These are phyloP conservation scores for Tragulus kanchil DNA, from an alignment of 2,113 vertebrate genomes.

Conservation along the genomic window DNA sequence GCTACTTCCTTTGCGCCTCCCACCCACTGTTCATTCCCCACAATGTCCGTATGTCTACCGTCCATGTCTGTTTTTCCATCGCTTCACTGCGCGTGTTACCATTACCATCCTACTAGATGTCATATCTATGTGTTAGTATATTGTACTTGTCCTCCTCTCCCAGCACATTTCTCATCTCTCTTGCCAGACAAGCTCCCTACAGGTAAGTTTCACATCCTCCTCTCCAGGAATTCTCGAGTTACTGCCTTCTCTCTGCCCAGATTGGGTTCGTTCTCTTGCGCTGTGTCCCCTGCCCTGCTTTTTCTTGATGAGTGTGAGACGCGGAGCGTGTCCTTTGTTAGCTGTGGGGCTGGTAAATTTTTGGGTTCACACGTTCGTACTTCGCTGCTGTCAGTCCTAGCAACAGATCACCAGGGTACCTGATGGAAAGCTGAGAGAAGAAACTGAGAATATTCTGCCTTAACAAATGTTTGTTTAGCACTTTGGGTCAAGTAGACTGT, in stretches of 20 bases:
- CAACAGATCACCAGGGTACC: neutral
- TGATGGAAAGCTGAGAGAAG: neutral
- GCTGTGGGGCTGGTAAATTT: too few species aligned
- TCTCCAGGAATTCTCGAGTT: too few species aligned
- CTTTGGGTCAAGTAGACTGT: neutral
- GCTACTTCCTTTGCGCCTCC: too few species aligned
- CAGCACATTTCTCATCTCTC: neutral
- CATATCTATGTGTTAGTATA: too few species aligned
- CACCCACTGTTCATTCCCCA: too few species aligned
- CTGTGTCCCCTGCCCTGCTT: neutral
- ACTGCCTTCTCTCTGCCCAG: accelerated
- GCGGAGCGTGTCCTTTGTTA: neutral
- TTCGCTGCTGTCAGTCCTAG: too few species aligned
- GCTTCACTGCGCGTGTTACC: too few species aligned
- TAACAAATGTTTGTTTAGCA: neutral
- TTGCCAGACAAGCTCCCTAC: accelerated
- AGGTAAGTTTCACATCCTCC: neutral
- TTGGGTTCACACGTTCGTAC: too few species aligned
- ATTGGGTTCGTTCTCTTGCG: neutral
- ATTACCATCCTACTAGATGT: too few species aligned
- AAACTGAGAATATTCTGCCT: neutral
- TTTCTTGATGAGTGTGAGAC: neutral
- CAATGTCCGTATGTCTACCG: too few species aligned
- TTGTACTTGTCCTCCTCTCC: too few species aligned
- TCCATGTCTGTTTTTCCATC: too few species aligned